A percentile compares a stretch with the other conserved stretches of the same genome.
These are phyloP conservation scores for Palloptera scutellata DNA, from an alignment of 2,888 invertebrate genomes.

Conservation along the genomic window DNA sequence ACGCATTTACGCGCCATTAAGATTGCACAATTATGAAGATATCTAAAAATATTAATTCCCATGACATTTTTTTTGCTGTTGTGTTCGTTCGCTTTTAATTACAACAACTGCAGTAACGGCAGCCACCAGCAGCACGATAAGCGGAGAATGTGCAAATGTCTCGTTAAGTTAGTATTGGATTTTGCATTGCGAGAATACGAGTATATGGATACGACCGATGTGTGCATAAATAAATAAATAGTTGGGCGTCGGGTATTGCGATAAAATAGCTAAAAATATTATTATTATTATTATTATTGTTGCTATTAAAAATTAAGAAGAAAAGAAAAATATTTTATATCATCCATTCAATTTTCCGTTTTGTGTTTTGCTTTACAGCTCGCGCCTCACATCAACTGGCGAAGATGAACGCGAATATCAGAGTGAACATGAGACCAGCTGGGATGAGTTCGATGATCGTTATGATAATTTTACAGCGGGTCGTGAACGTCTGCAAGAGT, in stretches of 20 bases:
- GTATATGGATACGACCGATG: too few relatives aligned
- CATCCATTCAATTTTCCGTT: too few relatives aligned
- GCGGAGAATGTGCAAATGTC: slow-evolving; percentile 4
- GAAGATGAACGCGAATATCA: slow-evolving; percentile 63
- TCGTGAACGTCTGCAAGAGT: slow-evolving; percentile 64
- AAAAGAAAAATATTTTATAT: too few relatives aligned
- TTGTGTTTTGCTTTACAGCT: slow-evolving; percentile 49
- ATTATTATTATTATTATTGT: background rate
- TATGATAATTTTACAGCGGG: slow-evolving; percentile 62
- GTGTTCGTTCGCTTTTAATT: slow-evolving; percentile 25
- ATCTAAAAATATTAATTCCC: slow-evolving; percentile 36
- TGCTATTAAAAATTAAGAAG: too few relatives aligned
- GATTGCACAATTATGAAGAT: slow-evolving; percentile 23
- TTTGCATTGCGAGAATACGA: too few relatives aligned
- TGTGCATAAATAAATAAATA: too few relatives aligned
- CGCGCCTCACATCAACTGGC: slow-evolving; percentile 63
- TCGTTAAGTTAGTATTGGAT: background rate
- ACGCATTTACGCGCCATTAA: slow-evolving; percentile 30
- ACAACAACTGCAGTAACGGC: slow-evolving; percentile 4
- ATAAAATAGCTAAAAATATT: too few relatives aligned
- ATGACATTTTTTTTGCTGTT: slow-evolving; percentile 27
- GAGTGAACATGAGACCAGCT: slow-evolving; percentile 63
- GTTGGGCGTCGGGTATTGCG: too few relatives aligned
- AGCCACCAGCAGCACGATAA: background rate
- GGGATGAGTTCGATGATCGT: slow-evolving; percentile 64